A percentile compares a stretch with the other conserved stretches of the same genome.
Evolutionary conservation across 2,888 invertebrate species (phyloP).

Genomic region (Ichneumoninae sp.): DNA sequence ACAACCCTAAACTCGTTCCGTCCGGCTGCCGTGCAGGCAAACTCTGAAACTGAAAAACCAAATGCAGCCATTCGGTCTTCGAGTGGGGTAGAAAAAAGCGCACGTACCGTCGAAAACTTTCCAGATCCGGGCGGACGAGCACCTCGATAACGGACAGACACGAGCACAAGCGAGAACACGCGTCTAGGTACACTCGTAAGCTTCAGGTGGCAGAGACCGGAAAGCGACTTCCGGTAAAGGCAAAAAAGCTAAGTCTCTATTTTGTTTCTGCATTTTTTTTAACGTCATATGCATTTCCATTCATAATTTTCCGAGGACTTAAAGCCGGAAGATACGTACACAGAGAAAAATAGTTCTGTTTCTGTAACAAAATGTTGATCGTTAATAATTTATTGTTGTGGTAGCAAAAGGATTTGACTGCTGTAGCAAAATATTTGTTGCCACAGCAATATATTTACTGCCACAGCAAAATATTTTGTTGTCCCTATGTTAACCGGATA

Average conservation of each 20-base stretch:
- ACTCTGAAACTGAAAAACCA: slow-evolving; percentile 6
- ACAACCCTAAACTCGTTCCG: slow-evolving; percentile 26
- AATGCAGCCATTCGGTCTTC: slow-evolving; percentile 7
- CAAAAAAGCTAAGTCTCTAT: not conserved
- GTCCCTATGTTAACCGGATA: too few relatives aligned
- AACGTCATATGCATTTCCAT: too few relatives aligned
- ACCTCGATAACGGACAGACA: not conserved
- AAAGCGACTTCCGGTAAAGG: not conserved
- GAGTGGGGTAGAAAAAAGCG: not conserved
- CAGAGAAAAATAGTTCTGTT: too few relatives aligned
- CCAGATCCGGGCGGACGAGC: not conserved
- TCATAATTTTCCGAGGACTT: too few relatives aligned
- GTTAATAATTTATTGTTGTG: too few relatives aligned
- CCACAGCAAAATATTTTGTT: too few relatives aligned
- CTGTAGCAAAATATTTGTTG: too few relatives aligned
- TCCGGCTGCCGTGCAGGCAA: not conserved
- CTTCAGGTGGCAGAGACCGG: not conserved
- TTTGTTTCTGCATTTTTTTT: too few relatives aligned
- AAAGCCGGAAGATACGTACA: too few relatives aligned
- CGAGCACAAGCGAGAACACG: not conserved
- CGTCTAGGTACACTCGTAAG: not conserved
- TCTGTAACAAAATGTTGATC: too few relatives aligned
- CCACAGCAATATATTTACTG: too few relatives aligned
- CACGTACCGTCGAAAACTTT: slow-evolving; percentile 33
- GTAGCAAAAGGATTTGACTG: too few relatives aligned